Percentiles rank a stretch among this genome's conserved stretches.
Evolutionary conservation across 2,113 vertebrate species (phyloP).

Genomic region (Stigmatopora nigra): DNA sequence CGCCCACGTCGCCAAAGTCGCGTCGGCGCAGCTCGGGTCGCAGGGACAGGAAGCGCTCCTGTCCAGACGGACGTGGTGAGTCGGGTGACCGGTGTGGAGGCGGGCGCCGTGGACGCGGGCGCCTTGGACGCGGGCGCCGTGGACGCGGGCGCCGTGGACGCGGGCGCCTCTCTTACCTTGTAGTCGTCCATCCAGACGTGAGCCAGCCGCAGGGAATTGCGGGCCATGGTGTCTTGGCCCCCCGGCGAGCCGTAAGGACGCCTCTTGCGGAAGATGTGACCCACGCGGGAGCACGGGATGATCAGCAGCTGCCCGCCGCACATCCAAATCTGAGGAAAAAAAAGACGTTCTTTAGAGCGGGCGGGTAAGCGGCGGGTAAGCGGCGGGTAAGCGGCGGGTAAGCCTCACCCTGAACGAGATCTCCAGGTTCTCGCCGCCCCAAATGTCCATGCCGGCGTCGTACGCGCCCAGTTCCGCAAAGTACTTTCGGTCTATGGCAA

Average conservation of each 20-base stretch:
- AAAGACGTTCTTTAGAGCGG: too few relatives aligned
- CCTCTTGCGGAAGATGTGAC: slow-evolving; percentile 95
- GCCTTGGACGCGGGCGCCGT: too few relatives aligned
- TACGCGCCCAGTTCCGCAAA: slow-evolving; percentile 90
- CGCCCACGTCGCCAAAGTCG: slow-evolving; percentile 81
- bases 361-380: too few relatives aligned
- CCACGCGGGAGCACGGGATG: slow-evolving; percentile 91
- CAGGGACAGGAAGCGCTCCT: slow-evolving; percentile 93
- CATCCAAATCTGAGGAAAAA: slow-evolving; percentile 88
- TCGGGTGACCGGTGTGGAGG: too few relatives aligned
- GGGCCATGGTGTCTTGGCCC: slow-evolving; percentile 94
- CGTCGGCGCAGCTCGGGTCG: slow-evolving; percentile 82
- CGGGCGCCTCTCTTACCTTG: slow-evolving; percentile 74
- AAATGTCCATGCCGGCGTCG: slow-evolving; percentile 95
- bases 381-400: too few relatives aligned
- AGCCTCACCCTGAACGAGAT: slow-evolving; percentile 87
- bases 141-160: too few relatives aligned
- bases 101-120: too few relatives aligned
- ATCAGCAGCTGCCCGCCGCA: slow-evolving; percentile 89
- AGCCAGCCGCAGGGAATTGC: slow-evolving; percentile 86
- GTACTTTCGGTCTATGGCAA: slow-evolving; percentile 91
- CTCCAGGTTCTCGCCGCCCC: slow-evolving; percentile 97
- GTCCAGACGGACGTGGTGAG: slow-evolving; percentile 8
- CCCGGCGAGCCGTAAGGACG: slow-evolving; percentile 90
- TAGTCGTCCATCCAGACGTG: slow-evolving; percentile 98